These are phyloP conservation scores for Laterallus jamaicensis DNA, from an alignment of 2,113 vertebrate genomes.

Conservation along the genomic window DNA sequence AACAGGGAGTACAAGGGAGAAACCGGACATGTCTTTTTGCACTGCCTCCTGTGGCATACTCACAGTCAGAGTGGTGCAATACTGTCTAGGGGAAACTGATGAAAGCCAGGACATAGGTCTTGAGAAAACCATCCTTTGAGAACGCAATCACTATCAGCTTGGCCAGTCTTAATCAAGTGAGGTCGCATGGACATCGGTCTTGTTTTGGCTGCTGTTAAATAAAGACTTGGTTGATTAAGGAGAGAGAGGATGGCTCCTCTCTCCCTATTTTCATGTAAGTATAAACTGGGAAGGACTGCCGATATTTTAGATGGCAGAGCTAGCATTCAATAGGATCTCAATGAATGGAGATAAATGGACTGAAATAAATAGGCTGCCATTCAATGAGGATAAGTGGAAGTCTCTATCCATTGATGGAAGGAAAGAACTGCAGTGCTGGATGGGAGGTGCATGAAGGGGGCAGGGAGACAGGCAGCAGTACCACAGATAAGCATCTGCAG, in stretches of 20 bases:
- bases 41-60: fast-evolving
- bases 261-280: background rate
- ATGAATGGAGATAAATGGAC: background rate
- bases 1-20: background rate
- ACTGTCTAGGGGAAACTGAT: background rate
- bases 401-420: background rate
- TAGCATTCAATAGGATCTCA: background rate
- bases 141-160: fast-evolving
- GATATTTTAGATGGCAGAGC: background rate
- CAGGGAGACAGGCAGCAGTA: background rate
- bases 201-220: background rate
- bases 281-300: background rate
- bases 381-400: background rate
- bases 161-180: fast-evolving
- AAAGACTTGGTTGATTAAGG: background rate
- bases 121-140: background rate
- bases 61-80: background rate
- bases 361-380: background rate
- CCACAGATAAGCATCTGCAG: background rate
- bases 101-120: background rate
- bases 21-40: background rate
- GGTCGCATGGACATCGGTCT: background rate
- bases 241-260: background rate
- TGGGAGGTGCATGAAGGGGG: fast-evolving
- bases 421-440: background rate